Evolutionary conservation across 2,797 vertebrate genomes (phyloP), one percentile per base, ranked within the genome.

Genomic region (Acanthopagrus latus): DNA sequence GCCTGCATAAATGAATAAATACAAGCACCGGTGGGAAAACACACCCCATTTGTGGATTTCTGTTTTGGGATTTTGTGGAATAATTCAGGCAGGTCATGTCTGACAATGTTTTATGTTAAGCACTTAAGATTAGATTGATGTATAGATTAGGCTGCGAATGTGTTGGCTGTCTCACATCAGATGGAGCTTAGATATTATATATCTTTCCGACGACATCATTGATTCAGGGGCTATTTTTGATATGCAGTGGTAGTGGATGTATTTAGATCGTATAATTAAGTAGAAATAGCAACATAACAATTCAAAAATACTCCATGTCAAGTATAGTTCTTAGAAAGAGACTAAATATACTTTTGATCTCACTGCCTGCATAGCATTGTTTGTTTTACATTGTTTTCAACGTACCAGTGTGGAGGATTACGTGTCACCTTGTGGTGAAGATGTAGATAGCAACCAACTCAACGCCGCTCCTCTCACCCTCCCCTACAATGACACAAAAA

Each of bases 1-100:
- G 23, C 57, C 57, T 69, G 55, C 46, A 79, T 69, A 59, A 64
- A 55, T 74, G 64, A 72, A 75, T 20, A 52, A 29, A 74, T 5
- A 16, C 48, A 74, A 55, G 25, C 59, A 83, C 72, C 47, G 72
- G 38, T 59, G 27, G 46, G 44, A 82, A 79, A 68, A 78, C 0
- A 48, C 33, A 73, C 56, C 46, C 41, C 18, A 58, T 13, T 48
- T 23, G 16, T 71, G 2, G 0, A 17, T 68, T 65, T 76, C 4
- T 83, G 27, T 74, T 7, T 51, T 65, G 29, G 7, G 29, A 78
- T 58, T 73, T 47, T 16, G 33, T 71, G 68, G 5, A 73, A 74
- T 71, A 56, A 46, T 80, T 71, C n/a, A 64, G 38, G 3, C 25
- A 62, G 43, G 33, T 41, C 54, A 1, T 29, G 0, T 52, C 47